These are phyloP conservation scores for Dolichopus griseipennis DNA, from an alignment of 2,888 invertebrate genomes.

Conservation along the genomic window DNA sequence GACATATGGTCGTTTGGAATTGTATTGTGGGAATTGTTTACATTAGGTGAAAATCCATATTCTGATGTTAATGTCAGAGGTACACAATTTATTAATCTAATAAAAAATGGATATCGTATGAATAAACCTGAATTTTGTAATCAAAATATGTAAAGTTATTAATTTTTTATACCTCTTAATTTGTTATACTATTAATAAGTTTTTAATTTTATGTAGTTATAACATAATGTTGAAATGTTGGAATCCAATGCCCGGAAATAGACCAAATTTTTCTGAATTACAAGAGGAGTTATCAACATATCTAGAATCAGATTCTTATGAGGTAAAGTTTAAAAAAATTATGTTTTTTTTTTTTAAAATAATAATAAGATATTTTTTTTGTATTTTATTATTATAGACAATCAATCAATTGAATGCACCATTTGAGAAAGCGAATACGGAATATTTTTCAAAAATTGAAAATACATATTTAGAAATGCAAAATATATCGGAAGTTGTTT, in stretches of 20 bases:
- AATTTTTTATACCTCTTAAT: not conserved
- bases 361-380: too few species aligned
- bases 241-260: conserved; percentile 63
- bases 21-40: conserved; percentile 83
- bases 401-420: conserved; percentile 78
- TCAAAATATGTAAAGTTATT: conserved; percentile 55
- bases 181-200: too few species aligned
- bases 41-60: conserved; percentile 76
- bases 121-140: conserved; percentile 79
- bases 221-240: conserved; percentile 82
- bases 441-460: not conserved
- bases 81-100: conserved; percentile 53
- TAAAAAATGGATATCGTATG: conserved; percentile 80
- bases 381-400: conserved; percentile 49
- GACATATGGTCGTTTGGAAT: conserved; percentile 93
- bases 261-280: conserved; percentile 72
- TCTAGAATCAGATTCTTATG: conserved; percentile 57
- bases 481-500: too few species aligned
- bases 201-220: conserved; percentile 43
- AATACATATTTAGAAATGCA: too few species aligned
- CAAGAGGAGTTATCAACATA: conserved; percentile 66
- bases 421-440: conserved; percentile 58
- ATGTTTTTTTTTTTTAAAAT: not conserved
- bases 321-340: conserved; percentile 43
- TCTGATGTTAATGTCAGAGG: conserved; percentile 67